A percentile compares a stretch with the other conserved stretches of the same genome.
These are phyloP conservation scores for Hoplodrina blanda DNA, from an alignment of 2,888 invertebrate genomes.

Conservation along the genomic window DNA sequence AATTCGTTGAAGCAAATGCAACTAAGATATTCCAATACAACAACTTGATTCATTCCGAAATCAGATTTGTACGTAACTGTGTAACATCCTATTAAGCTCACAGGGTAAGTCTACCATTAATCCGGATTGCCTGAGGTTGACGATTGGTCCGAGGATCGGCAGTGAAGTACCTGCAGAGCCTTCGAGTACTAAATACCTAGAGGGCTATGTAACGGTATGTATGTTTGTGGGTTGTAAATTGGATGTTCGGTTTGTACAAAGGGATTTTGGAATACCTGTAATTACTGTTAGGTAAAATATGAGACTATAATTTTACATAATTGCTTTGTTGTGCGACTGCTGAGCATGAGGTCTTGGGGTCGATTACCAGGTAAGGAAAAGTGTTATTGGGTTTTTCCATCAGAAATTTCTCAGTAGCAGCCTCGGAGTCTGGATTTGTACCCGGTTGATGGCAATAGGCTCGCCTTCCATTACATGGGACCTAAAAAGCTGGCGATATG, in stretches of 20 bases:
- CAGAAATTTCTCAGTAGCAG: too few species aligned
- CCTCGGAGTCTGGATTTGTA: too few species aligned
- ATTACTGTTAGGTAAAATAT: background rate
- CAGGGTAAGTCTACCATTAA: slow-evolving; percentile 3
- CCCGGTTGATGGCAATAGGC: too few species aligned
- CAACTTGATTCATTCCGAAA: background rate
- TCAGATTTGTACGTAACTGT: background rate
- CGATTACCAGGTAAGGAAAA: too few species aligned
- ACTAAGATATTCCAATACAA: background rate
- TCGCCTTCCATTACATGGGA: too few species aligned
- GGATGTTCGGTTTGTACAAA: background rate
- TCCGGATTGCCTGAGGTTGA: background rate
- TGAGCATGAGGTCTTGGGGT: too few species aligned
- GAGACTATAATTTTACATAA: too few species aligned
- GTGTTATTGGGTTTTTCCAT: too few species aligned
- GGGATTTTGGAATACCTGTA: background rate
- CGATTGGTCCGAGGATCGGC: slow-evolving; percentile 10
- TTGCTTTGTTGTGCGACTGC: too few species aligned
- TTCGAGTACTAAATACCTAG: slow-evolving; percentile 2
- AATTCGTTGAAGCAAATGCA: too few species aligned
- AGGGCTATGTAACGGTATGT: background rate
- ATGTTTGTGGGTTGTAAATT: background rate
- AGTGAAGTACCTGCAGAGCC: background rate
- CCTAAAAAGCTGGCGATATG: too few species aligned
- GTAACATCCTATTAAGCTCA: slow-evolving; percentile 21